These are phyloP conservation scores for Amyelois transitella DNA, from an alignment of 1,140 invertebrate genomes.

Conservation along the genomic window DNA sequence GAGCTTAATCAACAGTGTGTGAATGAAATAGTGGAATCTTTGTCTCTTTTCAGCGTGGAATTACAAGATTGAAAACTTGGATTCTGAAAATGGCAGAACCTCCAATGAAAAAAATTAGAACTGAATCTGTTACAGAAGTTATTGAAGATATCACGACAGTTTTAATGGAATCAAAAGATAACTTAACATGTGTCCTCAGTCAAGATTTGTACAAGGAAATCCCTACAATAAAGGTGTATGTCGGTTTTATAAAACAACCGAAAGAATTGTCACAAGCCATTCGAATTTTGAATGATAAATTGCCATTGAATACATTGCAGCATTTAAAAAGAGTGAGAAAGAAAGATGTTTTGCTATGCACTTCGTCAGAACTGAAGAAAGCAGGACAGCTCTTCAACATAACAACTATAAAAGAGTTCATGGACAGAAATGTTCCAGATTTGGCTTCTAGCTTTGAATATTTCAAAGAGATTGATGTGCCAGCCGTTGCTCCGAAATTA, in stretches of 20 bases:
- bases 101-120: slow-evolving; percentile 37
- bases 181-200: slow-evolving; percentile 36
- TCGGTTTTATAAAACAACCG: slow-evolving; percentile 76
- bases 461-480: slow-evolving; percentile 77
- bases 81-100: slow-evolving; percentile 30
- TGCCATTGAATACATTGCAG: slow-evolving; percentile 76
- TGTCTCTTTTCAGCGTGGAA: slow-evolving; percentile 49
- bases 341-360: slow-evolving; percentile 78
- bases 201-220: slow-evolving; percentile 70
- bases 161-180: slow-evolving; percentile 21
- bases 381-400: too few species aligned
- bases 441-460: slow-evolving; percentile 70
- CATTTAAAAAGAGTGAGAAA: slow-evolving; percentile 85
- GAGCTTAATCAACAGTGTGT: slow-evolving; percentile 21
- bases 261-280: slow-evolving; percentile 80
- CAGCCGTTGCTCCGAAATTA: slow-evolving; percentile 77
- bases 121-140: slow-evolving; percentile 6
- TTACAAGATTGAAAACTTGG: not conserved
- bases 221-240: slow-evolving; percentile 75
- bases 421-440: slow-evolving; percentile 72
- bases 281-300: slow-evolving; percentile 71
- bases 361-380: slow-evolving; percentile 64
- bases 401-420: slow-evolving; percentile 64
- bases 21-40: slow-evolving; percentile 41
- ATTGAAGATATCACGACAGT: slow-evolving; percentile 6